Base-by-base conservation (phyloP, 2,113 vertebrate genomes). In the Menura novaehollandiae region DNA sequence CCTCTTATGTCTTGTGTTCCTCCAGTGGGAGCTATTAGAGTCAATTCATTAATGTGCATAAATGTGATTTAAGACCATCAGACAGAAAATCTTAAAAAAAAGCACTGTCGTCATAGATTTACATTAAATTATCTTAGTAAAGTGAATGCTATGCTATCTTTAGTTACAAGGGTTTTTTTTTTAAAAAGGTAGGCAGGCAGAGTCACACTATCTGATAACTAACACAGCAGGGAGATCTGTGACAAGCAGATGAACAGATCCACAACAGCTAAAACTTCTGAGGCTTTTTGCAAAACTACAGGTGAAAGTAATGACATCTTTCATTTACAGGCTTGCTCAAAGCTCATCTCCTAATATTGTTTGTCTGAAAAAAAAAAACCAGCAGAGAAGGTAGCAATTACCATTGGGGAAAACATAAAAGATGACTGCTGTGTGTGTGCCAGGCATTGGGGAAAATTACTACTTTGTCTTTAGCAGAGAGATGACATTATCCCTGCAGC, bases 341-440 rank as follows among this genome's bases (percentile, higher is more conserved):
- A 97, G 79, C 88, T 85, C 89, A 90, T 91, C 71, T 91, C 56
- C 75, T 90, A 95, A 81, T 78, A 74, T 52, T 85, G 66, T 95
- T 89, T 94, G 62, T 93, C 53, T 94, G 58, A 39, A 83, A 26
- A 41, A 37, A 35, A 20, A 37, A 18, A 24, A 24, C 47, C 51
- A 82, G 46, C 52, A 79, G 79, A 80, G 82, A 93, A 95, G 78
- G 92, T 87, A 95, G 95, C 95, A 97, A 97, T 97, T 97, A 97
- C 94, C 79, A 64, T 47, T 91, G 87, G 79, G 81, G 52, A 91
- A 96, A 96, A 88, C 92, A 96, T 75, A 96, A 91, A 97, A 92
- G 93, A 92, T 90, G 66, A 97, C 73, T 95, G 76, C 87, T 95
- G 2, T 67, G 89, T 46, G 62, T 85, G 33, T 68, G 47, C 82